These are phyloP conservation scores for Agapostemon virescens DNA, from an alignment of 2,888 invertebrate genomes.

Conservation along the genomic window DNA sequence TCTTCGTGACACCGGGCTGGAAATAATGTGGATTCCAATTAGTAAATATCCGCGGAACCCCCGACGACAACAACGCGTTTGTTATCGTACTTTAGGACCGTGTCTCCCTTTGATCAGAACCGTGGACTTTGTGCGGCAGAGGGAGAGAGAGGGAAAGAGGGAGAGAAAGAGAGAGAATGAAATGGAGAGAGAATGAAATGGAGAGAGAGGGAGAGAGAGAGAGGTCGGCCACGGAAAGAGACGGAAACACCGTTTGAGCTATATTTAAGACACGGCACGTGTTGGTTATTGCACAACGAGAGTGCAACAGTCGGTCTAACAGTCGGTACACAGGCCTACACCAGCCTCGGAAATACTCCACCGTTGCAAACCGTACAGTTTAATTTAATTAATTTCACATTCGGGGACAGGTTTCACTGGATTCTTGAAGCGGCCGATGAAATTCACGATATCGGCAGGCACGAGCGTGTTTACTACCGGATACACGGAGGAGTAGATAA, in stretches of 20 bases:
- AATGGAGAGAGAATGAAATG: no score
- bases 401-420: conserved; percentile 38
- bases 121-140: conserved; percentile 18
- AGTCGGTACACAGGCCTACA: conserved; percentile 2
- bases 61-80: conserved; percentile 45
- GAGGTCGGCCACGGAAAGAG: conserved; percentile 13
- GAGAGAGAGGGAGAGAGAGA: conserved; percentile 11
- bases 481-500: conserved; percentile 15
- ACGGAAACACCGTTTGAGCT: conserved; percentile 47
- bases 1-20: background rate
- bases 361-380: conserved; percentile 19
- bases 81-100: conserved; percentile 46
- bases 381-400: conserved; percentile 43
- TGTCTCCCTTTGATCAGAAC: conserved; percentile 42
- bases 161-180: no score
- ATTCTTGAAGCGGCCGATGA: conserved; percentile 40
- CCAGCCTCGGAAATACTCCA: conserved; percentile 28
- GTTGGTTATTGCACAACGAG: conserved; percentile 60
- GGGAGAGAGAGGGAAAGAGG: no score
- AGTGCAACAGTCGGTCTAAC: conserved; percentile 52
- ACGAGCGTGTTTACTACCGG: conserved; percentile 2
- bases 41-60: conserved; percentile 44
- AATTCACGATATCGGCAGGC: conserved; percentile 22
- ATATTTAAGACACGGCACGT: conserved; percentile 60
- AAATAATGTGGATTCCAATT: conserved; percentile 39